Evolutionary conservation across 1,140 invertebrate species (phyloP), one percentile per base, ranked within the genome.

Genomic region (Drosophila obscura): DNA sequence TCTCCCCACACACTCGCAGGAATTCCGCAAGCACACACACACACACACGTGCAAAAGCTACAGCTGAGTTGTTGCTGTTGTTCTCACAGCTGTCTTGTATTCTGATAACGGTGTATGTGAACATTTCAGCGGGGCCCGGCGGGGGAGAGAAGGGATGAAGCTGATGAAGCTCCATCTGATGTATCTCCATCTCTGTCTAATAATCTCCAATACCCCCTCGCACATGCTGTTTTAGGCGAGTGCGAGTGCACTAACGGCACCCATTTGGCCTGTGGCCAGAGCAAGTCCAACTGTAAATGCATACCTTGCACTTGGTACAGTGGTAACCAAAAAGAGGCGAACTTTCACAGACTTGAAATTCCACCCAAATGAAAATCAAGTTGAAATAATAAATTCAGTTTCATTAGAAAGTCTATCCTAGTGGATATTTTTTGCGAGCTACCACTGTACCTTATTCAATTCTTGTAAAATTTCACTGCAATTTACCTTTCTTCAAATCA

Each of bases 81-180:
- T n/a, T 15, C n/a, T 11, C 45, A 51, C 64, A 66, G 64, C 64
- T 66, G 64, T 52, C 44, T 66, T 65, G 48, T 65, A 16, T 66
- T 50, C 45, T 50, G 64, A 66, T 66, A 66, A 65, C 64, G 46
- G 64, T 39, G 35, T 39, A 13, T 13, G 4, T 4, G 35, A 13
- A 11, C 13, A 13, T 39, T 11, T 3, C 35, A 28, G 46, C 35
- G 39, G 57, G 51, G 51, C 4, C 1, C 35, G 22, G 46, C 35
- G 39, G 57, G 51, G 51, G 9, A 24, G 39, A 66, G 45, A 39
- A 65, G 51, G 35, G 31, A 64, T 65, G 59, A 28, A 41, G 44
- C 19, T 65, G 60, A n/a, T n/a, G n/a, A n/a, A n/a, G 43, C 15
- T 39, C 19, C 35, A 39, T 13, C 1, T 39, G 35, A 13, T 48